Conservation (phyloP, 92 coral and sea anemone species). For the Montipora capitata region DNA sequence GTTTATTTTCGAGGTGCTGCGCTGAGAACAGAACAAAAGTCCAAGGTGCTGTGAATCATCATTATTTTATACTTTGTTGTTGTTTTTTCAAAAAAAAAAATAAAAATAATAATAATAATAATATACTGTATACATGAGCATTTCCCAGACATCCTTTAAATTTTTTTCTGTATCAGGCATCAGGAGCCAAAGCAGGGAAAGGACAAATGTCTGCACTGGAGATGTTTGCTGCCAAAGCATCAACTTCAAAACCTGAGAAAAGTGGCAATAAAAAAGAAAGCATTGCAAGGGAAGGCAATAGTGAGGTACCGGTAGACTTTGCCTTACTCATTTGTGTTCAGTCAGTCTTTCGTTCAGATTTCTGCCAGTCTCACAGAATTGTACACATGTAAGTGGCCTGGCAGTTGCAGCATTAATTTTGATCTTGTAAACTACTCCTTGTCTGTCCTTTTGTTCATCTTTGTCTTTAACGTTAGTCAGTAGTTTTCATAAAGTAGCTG, state of each 20-base stretch:
- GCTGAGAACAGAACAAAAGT: slow-evolving; percentile 23
- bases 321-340: background rate
- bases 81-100: too few relatives aligned
- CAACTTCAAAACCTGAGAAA: slow-evolving; percentile 57
- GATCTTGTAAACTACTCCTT: too few relatives aligned
- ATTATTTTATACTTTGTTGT: too few relatives aligned
- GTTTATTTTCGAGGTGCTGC: background rate
- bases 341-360: too few relatives aligned
- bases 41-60: slow-evolving; percentile 11
- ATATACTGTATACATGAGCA: too few relatives aligned
- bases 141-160: background rate
- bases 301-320: background rate
- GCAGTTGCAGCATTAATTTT: too few relatives aligned
- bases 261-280: slow-evolving; percentile 17
- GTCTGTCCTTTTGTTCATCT: too few relatives aligned
- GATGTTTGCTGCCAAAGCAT: slow-evolving; percentile 74
- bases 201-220: slow-evolving; percentile 79
- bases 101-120: too few relatives aligned
- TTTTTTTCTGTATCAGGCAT: background rate
- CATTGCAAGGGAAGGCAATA: background rate
- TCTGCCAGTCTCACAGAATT: too few relatives aligned
- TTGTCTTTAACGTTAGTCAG: too few relatives aligned
- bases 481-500: too few relatives aligned
- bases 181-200: slow-evolving; percentile 56
- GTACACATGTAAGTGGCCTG: too few relatives aligned